Base-by-base conservation (phyloP, 2,113 vertebrate genomes). In the Mellivora capensis region DNA sequence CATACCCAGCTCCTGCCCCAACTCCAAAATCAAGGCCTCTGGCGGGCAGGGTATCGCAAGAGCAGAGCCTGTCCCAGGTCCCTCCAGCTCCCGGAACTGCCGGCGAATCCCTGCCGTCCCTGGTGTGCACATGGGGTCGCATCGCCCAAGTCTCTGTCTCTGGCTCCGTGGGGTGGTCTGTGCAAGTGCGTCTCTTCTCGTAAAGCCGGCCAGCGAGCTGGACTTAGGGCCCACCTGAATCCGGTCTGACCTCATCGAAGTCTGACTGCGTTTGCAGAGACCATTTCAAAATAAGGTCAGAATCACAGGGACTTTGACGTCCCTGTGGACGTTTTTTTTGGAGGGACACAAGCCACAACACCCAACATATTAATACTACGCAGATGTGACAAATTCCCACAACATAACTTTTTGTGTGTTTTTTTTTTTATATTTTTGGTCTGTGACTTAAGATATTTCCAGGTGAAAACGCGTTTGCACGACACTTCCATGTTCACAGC, bases 111-210 rank as follows among this genome's bases (percentile, higher is more conserved):
- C 14, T 47, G 54, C 59, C 0, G 7, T 5, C n/a, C 67, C 14
- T 52, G 14, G 44, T 13, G 21, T 25, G 71, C 25, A 3, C 37
- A 0, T 42, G 42, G 42, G 42, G 42, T 42, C 42, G 42, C 42
- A 42, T 3, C 4, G 0, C 27, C 7, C 4, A 20, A 4, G 3
- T 31, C 37, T 59, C 76, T 39, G 34, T 4, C n/a, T 23, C 61
- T 27, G 2, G 15, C 52, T 10, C 27, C 14, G 1, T 1, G 0
- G 0, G 15, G 29, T 7, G 12, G 27, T 13, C 23, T 44, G 9
- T 20, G 52, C 2, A n/a, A 2, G 21, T 3, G 11, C 42, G 3
- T 21, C 7, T 76, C 21, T 25, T 34, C 37, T 85, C 7, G 7
- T 20, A 21, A 29, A 29, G 44, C 23, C n/a, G 47, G 61, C 61